Conservation (phyloP, 2,113 vertebrate genomes). For the Sardina pilchardus region DNA sequence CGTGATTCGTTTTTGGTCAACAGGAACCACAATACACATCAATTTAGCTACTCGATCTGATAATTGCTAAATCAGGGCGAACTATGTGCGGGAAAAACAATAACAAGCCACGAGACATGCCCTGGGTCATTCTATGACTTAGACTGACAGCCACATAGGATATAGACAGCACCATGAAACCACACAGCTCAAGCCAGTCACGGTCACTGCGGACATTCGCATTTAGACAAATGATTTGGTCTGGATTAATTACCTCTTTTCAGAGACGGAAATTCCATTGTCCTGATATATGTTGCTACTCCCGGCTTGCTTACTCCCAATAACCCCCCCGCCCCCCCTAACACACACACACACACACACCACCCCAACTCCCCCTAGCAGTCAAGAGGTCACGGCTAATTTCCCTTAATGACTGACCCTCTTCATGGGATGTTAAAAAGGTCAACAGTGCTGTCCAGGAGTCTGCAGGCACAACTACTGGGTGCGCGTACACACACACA, state of each 20-base stretch:
- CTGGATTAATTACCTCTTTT: background rate
- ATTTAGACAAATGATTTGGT: background rate
- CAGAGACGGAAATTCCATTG: background rate
- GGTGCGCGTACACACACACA: background rate
- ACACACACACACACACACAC: constrained; percentile 4
- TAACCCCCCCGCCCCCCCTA: background rate
- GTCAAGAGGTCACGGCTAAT: background rate
- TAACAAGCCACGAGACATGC: background rate
- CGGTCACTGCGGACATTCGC: background rate
- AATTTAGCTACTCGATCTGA: background rate
- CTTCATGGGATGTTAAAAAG: background rate
- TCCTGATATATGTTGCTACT: background rate
- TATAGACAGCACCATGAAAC: background rate
- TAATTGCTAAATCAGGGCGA: background rate
- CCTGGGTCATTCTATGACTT: background rate
- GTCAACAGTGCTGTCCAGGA: background rate
- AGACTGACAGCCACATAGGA: background rate
- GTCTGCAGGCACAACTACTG: background rate
- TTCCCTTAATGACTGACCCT: background rate
- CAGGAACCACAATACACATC: background rate
- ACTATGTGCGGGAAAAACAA: too few relatives aligned
- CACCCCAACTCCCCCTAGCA: background rate
- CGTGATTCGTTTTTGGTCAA: background rate
- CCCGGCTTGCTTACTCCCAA: background rate
- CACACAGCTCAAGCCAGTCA: background rate